Base-by-base conservation (phyloP, 1,140 invertebrate species). In the Wiebesia pumilae region DNA sequence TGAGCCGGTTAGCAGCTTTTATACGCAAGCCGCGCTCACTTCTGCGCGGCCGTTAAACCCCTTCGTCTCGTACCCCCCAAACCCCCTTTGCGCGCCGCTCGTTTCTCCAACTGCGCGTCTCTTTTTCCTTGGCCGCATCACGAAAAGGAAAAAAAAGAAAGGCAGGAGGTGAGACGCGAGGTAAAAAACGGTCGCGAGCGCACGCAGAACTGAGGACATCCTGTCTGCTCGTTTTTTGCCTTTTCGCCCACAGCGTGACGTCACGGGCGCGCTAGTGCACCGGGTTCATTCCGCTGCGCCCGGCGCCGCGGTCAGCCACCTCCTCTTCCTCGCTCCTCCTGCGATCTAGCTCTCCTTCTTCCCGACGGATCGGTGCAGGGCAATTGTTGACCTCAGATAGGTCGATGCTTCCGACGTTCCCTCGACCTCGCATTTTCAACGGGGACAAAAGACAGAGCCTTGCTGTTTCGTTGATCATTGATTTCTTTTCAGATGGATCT, bases 231-330 rank as follows among this genome's bases (percentile, higher is more conserved):
- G 43, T 69, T 77, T 71, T 83, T 83, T 75, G 33, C 33, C n/a
- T 79, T 79, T 78, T 80, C 62, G 78, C 85, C 62, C 85, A 77
- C 80, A 16, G 10, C 21, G 65, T 85, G 83, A 85, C 83, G 62
- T 85, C 83, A 85, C 24, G 81, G 10, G 40, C 35, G 73, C 35
- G 82, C 47, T 30, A 54, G 51, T 51, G 43, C 51, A 27, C 47
- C 62, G 62, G 75, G 24, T 77, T 77, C 75, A 67, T n/a, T 33
- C 43, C 38, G 30, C 16, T 33, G 69, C 33, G 43, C 40, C 43
- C 54, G 30, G 33, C 38, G 71, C 54, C 71, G 69, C 83, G 71
- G 79, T 81, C 87, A 85, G 69, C 83, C 51, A 81, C 69, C 83
- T 87, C 24, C 77, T 77, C 81, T 19, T 65, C 47, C 43, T 54